phyloP scores from a whole-genome alignment of 2,113 vertebrate species.

The Otolemur garnettii region DNA sequence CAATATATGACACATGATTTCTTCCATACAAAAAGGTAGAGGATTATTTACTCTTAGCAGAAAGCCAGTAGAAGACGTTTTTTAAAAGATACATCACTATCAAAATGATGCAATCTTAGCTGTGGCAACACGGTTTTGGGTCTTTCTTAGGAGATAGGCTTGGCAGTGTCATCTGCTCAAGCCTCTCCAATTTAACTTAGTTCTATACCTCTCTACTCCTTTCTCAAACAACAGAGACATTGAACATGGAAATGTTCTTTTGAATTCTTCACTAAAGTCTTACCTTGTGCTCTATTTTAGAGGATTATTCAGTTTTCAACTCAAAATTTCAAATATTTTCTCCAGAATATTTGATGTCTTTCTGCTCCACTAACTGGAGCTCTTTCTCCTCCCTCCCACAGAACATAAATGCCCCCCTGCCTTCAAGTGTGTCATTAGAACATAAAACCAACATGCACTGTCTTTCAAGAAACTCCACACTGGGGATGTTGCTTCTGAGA shows the following conservation, averaged over 20 bases:
- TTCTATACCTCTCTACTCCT: neutral
- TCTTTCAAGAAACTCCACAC: neutral
- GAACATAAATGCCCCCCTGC: neutral
- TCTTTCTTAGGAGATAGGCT: neutral
- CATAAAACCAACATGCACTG: neutral
- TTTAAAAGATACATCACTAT: constrained; percentile 50
- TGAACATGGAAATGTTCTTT: neutral
- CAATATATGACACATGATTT: constrained; percentile 63
- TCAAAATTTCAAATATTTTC: neutral
- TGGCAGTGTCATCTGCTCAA: neutral
- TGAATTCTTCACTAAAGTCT: neutral
- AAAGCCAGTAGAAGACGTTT: constrained; percentile 36
- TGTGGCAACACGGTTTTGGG: neutral
- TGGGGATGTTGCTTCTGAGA: neutral
- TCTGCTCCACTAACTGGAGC: neutral
- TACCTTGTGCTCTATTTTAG: neutral
- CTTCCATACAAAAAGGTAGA: neutral
- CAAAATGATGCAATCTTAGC: constrained; percentile 4
- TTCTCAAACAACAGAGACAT: neutral
- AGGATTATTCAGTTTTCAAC: neutral
- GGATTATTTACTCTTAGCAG: constrained; percentile 45
- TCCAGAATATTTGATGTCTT: neutral
- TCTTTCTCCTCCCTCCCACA: neutral
- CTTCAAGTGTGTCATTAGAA: neutral
- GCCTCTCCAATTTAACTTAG: neutral